Percentiles rank a stretch among this genome's conserved stretches.
phyloP scores from a whole-genome alignment of 2,888 invertebrate species.

The Nomada ruficornis region DNA sequence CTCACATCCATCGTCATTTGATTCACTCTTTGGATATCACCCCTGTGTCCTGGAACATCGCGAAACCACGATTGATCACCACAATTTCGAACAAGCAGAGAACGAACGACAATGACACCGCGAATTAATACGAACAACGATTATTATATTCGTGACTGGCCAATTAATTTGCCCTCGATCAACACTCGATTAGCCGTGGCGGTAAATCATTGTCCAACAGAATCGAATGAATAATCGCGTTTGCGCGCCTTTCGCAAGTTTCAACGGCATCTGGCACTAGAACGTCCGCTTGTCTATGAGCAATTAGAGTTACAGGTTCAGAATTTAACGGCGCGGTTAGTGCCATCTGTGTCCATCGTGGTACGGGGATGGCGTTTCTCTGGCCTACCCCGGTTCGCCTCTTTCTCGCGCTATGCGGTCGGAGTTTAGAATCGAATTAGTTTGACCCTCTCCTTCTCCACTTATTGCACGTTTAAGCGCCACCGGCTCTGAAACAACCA shows the following conservation, averaged over 20 bases:
- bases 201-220: slow-evolving; percentile 41
- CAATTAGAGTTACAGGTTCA: slow-evolving; percentile 84
- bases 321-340: slow-evolving; percentile 84
- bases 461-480: slow-evolving; percentile 75
- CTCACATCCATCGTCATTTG: slow-evolving; percentile 83
- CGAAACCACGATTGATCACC: slow-evolving; percentile 25
- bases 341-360: slow-evolving; percentile 83
- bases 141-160: slow-evolving; percentile 30
- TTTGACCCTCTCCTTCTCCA: slow-evolving; percentile 79
- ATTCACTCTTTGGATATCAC: slow-evolving; percentile 14
- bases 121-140: slow-evolving; percentile 27
- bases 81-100: neutral
- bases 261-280: slow-evolving; percentile 83
- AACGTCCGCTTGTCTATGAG: slow-evolving; percentile 83
- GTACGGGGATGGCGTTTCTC: slow-evolving; percentile 74
- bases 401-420: slow-evolving; percentile 79
- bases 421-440: slow-evolving; percentile 85
- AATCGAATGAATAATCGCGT: slow-evolving; percentile 69
- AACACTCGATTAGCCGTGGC: slow-evolving; percentile 29
- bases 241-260: slow-evolving; percentile 80
- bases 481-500: slow-evolving; percentile 71
- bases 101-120: slow-evolving; percentile 12
- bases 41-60: slow-evolving; percentile 57
- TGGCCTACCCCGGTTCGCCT: slow-evolving; percentile 49
- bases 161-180: slow-evolving; percentile 43